Evolutionary conservation across 2,113 vertebrate species (phyloP).

Genomic region (Geococcyx californianus): DNA sequence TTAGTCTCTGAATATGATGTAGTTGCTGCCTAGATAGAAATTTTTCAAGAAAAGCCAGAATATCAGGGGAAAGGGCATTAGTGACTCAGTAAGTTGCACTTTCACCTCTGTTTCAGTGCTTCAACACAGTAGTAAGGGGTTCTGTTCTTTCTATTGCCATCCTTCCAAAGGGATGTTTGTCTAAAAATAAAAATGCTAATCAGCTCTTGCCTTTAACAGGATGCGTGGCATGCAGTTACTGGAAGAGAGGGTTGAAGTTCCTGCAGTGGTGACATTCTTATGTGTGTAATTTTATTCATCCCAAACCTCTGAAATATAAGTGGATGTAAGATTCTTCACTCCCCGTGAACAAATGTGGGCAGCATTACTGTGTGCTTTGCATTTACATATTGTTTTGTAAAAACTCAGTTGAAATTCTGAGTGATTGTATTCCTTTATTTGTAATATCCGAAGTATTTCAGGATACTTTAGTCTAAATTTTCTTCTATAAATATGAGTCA

Average conservation of each 20-base stretch:
- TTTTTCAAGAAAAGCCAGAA: constrained; percentile 20
- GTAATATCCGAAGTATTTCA: not conserved
- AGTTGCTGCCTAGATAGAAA: not conserved
- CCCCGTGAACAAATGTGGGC: not conserved
- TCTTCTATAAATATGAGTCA: not conserved
- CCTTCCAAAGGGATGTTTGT: not conserved
- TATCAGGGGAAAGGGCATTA: not conserved
- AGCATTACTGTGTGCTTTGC: not conserved
- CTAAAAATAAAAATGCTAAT: not conserved
- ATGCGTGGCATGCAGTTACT: not conserved
- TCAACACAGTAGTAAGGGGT: not conserved
- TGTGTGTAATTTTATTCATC: not conserved
- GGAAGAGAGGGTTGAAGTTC: not conserved
- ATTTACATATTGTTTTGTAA: not conserved
- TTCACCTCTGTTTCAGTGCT: constrained; percentile 23
- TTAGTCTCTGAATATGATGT: not conserved
- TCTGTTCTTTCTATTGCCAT: not conserved
- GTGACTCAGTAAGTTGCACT: not conserved
- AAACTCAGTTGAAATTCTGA: not conserved
- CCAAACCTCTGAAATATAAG: not conserved
- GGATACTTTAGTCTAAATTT: not conserved
- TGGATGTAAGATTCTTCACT: not conserved
- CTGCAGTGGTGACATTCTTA: not conserved
- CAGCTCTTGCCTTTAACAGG: not conserved
- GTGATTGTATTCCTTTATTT: not conserved